A percentile compares a stretch with the other conserved stretches of the same genome.
Evolutionary conservation across 1,140 invertebrate genomes (phyloP).

Genomic region (Sycophaga agraensis): DNA sequence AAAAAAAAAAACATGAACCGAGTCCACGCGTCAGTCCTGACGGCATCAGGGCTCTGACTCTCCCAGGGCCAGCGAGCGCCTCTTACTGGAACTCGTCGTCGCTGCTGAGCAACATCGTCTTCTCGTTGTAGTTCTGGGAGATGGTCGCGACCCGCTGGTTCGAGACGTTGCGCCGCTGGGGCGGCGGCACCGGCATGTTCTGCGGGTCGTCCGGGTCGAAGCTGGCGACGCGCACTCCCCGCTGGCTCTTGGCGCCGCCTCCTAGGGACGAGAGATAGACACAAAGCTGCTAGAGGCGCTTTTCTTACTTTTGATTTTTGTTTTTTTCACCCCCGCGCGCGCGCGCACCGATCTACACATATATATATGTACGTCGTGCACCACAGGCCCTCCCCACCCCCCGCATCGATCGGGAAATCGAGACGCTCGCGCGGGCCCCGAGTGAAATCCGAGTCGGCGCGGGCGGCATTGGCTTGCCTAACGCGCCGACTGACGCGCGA

Average conservation of each 20-base stretch:
- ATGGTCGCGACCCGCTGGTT: conserved; percentile 76
- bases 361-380: too few species aligned
- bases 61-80: not conserved
- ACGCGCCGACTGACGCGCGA: too few species aligned
- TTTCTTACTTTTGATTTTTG: not conserved
- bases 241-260: conserved; percentile 66
- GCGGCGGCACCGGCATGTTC: conserved; percentile 57
- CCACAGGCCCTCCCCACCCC: too few species aligned
- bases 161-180: conserved; percentile 58
- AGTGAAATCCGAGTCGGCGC: too few species aligned
- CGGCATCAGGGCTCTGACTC: not conserved
- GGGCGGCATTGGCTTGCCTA: too few species aligned
- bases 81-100: conserved; percentile 95
- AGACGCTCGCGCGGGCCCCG: too few species aligned
- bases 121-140: conserved; percentile 88
- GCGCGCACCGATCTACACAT: too few species aligned
- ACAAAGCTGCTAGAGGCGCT: too few species aligned
- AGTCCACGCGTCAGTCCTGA: not conserved
- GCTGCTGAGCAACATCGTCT: conserved; percentile 92
- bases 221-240: conserved; percentile 66
- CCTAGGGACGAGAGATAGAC: conserved; percentile 7
- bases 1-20: not conserved
- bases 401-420: too few species aligned
- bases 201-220: conserved; percentile 70
- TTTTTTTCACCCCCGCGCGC: not conserved